Conservation (phyloP, 2,888 invertebrate genomes). For the Yponomeuta plumbellus region DNA sequence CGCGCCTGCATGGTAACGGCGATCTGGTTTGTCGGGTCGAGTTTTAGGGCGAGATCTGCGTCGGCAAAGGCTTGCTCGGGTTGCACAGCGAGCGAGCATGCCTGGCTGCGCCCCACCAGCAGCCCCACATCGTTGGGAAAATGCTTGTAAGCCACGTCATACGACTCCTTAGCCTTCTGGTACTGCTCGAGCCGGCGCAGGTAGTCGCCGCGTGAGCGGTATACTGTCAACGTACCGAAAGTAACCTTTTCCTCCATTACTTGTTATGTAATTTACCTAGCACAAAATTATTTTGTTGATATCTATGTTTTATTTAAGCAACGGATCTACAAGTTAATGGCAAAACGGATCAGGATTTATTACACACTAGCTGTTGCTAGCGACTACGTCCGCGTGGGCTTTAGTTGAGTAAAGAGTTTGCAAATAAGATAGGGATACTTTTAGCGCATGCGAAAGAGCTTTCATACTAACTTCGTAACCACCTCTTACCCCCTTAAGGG, state of each 20-base stretch:
- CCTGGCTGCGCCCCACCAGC: constrained; percentile 61
- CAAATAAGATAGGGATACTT: no score
- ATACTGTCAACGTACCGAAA: constrained; percentile 59
- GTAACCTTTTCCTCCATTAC: constrained; percentile 60
- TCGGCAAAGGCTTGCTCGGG: constrained; percentile 61
- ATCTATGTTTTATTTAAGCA: constrained; percentile 4
- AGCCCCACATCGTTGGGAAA: constrained; percentile 54
- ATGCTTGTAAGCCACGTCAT: constrained; percentile 56
- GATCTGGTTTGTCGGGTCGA: constrained; percentile 59
- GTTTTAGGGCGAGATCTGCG: constrained; percentile 59
- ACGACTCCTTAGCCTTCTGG: constrained; percentile 60
- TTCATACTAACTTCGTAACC: no score
- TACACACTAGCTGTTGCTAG: no score
- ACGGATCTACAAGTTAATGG: no score
- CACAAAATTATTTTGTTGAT: neutral
- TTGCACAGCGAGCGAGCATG: constrained; percentile 61
- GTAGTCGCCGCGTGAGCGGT: constrained; percentile 62
- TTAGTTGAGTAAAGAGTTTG: no score
- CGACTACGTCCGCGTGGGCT: no score
- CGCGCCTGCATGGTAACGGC: constrained; percentile 66
- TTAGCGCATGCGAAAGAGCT: no score
- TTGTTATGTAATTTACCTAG: constrained; percentile 18
- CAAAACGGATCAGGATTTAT: neutral
- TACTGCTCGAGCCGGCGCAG: constrained; percentile 64
- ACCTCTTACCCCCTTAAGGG: no score